phyloP scores from a whole-genome alignment of 2,888 invertebrate genomes.

The Sinelater perroti region DNA sequence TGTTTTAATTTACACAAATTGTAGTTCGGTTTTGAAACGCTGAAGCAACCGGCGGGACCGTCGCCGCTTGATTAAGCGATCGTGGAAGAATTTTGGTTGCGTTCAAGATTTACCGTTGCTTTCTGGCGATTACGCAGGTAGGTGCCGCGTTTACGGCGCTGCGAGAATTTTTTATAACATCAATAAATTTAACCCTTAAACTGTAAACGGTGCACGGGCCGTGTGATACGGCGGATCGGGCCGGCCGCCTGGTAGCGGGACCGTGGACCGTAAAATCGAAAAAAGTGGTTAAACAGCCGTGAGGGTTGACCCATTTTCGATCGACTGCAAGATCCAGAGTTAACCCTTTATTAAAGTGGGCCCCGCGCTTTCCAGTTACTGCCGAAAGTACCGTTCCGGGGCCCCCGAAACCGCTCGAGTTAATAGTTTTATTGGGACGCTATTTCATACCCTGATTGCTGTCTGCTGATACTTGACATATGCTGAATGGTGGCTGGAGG shows the following conservation, averaged over 20 bases:
- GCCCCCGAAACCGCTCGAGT: constrained; percentile 18
- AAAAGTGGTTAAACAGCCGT: constrained; percentile 8
- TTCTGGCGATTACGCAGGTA: too few relatives aligned
- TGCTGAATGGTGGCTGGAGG: constrained; percentile 23
- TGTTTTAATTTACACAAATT: too few relatives aligned
- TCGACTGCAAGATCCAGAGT: constrained; percentile 12
- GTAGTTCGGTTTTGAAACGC: too few relatives aligned
- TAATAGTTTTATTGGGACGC: constrained; percentile 29
- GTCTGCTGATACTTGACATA: constrained; percentile 29
- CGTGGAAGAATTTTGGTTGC: too few relatives aligned
- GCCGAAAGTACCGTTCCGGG: constrained; percentile 25
- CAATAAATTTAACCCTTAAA: constrained; percentile 9
- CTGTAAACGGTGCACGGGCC: too few relatives aligned
- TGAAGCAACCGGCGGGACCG: too few relatives aligned
- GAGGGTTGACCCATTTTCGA: constrained; percentile 26
- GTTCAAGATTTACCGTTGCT: too few relatives aligned
- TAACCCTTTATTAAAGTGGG: constrained; percentile 21
- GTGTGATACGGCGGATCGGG: too few relatives aligned
- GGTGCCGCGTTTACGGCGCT: too few relatives aligned
- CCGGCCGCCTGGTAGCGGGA: too few relatives aligned
- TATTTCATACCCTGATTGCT: constrained; percentile 30
- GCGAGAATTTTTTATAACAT: constrained; percentile 13
- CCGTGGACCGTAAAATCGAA: constrained; percentile 4
- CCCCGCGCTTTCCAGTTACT: constrained; percentile 2
- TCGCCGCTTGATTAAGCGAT: too few relatives aligned